Evolutionary conservation across 2,888 invertebrate genomes (phyloP).

Genomic region (Drosophila yooni): DNA sequence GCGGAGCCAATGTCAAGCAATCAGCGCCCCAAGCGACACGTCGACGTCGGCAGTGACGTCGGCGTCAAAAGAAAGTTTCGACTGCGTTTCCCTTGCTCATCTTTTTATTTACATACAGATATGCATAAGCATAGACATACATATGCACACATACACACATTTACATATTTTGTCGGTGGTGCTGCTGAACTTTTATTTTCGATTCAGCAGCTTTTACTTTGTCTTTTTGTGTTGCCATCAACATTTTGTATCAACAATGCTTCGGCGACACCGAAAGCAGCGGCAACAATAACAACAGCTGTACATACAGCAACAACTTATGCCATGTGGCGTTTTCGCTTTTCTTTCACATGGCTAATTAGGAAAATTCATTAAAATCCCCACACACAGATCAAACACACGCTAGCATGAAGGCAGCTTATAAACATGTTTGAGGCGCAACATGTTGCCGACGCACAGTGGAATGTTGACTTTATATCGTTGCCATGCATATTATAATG

Average conservation of each 20-base stretch:
- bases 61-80: constrained; percentile 67
- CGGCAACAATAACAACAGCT: constrained; percentile 9
- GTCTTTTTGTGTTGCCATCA: constrained; percentile 49
- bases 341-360: constrained; percentile 76
- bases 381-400: constrained; percentile 10
- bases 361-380: constrained; percentile 69
- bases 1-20: constrained; percentile 61
- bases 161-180: constrained; percentile 27
- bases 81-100: constrained; percentile 61
- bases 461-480: constrained; percentile 9
- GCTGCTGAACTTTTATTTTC: constrained; percentile 54
- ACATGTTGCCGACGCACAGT: constrained; percentile 53
- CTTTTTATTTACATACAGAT: constrained; percentile 38
- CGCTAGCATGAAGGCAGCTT: constrained; percentile 19
- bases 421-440: constrained; percentile 57
- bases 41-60: constrained; percentile 22
- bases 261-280: constrained; percentile 33
- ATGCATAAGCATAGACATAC: neutral
- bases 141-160: neutral
- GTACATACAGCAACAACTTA: constrained; percentile 19
- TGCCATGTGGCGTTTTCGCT: constrained; percentile 70
- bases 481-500: neutral
- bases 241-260: constrained; percentile 59
- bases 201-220: constrained; percentile 62
- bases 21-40: constrained; percentile 39